Evolutionary conservation across 2,888 invertebrate genomes (phyloP), one percentile per base, ranked within the genome.

Genomic region (Meiosimyza platycephala): DNA sequence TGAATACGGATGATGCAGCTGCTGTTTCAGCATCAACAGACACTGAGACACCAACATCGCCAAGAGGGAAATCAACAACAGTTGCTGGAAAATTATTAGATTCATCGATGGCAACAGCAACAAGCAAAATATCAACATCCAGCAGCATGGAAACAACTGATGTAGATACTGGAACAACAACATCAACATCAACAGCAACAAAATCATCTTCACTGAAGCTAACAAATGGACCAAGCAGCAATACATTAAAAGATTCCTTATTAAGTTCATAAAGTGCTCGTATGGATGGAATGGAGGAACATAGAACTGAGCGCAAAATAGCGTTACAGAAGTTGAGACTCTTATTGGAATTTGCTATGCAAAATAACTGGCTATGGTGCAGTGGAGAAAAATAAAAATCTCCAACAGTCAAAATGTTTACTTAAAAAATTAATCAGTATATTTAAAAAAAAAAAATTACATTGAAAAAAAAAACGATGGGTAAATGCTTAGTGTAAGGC

Each of bases 211-310:
- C 72, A 62, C 57, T 74, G 12, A 65, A 75, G 62, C 50, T 52
- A 15, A 54, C 54, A 22, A 48, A 67, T 64, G 69, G 67, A 9
- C 33, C 63, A 11, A 74, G 75, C 50, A 73, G 73, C 75, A 51
- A 28, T 47, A 12, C 48, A 22, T 16, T 72, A 18, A 7, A 72
- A 76, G 72, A 74, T 63, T 67, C 63, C 79, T 78, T 76, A 78
- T 76, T 68, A 79, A 80, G 73, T 77, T 79, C 65, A 28, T 62
- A 18, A 63, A 64, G 16, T 50, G n/a, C 48, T 47, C 1, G 22
- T 4, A 52, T 13, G 3, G 28, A 3, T 9, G 7, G 4, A 40
- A 70, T n/a, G 47, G 18, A 28, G 28, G 4, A 28, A 4, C 3
- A 28, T 28, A 3, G 28, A 28, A 3, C 28, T 28, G 28, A 28